These are phyloP conservation scores for Sphaerophoria rueppellii DNA, from an alignment of 2,888 invertebrate species.

Conservation along the genomic window DNA sequence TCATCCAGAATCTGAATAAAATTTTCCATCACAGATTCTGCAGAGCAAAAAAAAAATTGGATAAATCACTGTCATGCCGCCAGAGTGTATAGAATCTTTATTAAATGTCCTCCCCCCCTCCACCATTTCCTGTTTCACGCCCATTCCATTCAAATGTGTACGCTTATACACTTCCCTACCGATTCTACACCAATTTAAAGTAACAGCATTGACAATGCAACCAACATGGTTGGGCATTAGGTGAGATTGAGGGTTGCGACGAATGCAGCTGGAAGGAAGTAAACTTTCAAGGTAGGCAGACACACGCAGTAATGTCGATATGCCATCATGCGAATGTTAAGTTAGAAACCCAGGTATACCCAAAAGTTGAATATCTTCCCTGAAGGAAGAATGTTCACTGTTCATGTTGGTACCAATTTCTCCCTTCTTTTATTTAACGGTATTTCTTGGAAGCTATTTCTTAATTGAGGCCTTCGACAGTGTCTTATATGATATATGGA, in stretches of 20 bases:
- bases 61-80: slow-evolving; percentile 56
- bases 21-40: slow-evolving; percentile 24
- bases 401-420: neutral
- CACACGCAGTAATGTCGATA: slow-evolving; percentile 36
- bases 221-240: neutral
- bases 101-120: slow-evolving; percentile 34
- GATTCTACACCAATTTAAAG: slow-evolving; percentile 54
- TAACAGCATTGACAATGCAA: slow-evolving; percentile 32
- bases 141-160: slow-evolving; percentile 25
- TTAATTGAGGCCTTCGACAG: slow-evolving; percentile 46
- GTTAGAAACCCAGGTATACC: neutral
- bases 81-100: slow-evolving; percentile 36
- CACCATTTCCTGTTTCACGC: neutral
- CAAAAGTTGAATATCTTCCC: slow-evolving; percentile 5
- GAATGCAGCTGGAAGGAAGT: slow-evolving; percentile 2
- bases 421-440: neutral
- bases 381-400: slow-evolving; percentile 17
- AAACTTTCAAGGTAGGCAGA: slow-evolving; percentile 43
- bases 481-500: neutral
- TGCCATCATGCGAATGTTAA: slow-evolving; percentile 31
- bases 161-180: neutral
- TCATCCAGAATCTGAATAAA: slow-evolving; percentile 31
- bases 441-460: neutral
- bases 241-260: neutral
- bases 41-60: slow-evolving; percentile 26